phyloP scores from a whole-genome alignment of 2,888 invertebrate species.

The Aphidoletes aphidimyza region DNA sequence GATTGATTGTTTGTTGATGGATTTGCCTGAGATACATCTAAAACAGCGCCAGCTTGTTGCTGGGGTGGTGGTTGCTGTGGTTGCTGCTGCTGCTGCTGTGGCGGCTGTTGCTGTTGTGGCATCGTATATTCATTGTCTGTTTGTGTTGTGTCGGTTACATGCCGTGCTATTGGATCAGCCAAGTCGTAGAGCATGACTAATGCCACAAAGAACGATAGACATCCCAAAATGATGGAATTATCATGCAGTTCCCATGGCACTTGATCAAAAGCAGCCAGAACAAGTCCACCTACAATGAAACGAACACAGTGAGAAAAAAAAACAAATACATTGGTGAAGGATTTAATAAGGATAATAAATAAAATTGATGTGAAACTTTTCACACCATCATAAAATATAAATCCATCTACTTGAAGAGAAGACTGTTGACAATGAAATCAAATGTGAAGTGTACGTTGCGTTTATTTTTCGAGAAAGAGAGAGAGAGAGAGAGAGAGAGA shows the following conservation, averaged over 20 bases:
- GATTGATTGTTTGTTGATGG: neutral
- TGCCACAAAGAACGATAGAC: conserved; percentile 59
- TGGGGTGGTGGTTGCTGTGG: neutral
- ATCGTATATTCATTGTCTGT: conserved; percentile 57
- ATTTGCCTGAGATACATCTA: neutral
- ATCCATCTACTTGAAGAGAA: too few relatives aligned
- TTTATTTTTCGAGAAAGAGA: neutral
- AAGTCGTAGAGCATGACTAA: conserved; percentile 59
- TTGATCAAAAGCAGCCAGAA: conserved; percentile 59
- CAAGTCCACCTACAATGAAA: conserved; percentile 58
- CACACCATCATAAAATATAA: too few relatives aligned
- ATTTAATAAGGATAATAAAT: neutral
- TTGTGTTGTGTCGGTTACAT: conserved; percentile 57
- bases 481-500: neutral
- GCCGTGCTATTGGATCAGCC: conserved; percentile 58
- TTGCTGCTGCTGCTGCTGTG: neutral
- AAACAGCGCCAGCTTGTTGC: too few relatives aligned
- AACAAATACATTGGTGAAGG: too few relatives aligned
- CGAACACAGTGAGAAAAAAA: neutral
- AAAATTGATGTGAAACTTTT: neutral
- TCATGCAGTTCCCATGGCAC: conserved; percentile 58
- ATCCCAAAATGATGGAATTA: conserved; percentile 59
- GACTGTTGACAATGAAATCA: too few relatives aligned
- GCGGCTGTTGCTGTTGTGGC: conserved; percentile 1
- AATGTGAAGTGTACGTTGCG: too few relatives aligned